Base-by-base conservation (phyloP, 2,888 invertebrate species). In the Cyaniris semiargus region DNA sequence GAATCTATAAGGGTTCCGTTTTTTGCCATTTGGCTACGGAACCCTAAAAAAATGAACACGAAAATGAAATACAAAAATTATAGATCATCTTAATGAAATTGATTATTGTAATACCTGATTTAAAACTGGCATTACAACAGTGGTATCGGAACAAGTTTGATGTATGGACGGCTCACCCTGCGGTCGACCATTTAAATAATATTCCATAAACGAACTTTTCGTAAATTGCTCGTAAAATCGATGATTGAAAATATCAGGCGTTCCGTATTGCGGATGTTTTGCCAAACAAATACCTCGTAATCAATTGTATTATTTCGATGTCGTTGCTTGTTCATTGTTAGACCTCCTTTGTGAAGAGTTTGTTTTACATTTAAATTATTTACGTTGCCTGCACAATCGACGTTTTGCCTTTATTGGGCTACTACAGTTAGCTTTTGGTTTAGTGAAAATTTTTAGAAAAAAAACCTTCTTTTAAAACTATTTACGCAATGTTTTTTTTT, bases 271-370 rank as follows among this genome's bases (percentile, higher is more conserved):
- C 85, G 86, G 86, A 88, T 87, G 86, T 87, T 86, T 82, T 83
- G 79, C 79, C 84, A 86, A 87, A 88, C 87, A 89, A 87, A 89
- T 88, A 84, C 84, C 84, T 83, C 80, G 86, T 87, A 87, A 89
- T 90, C 87, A 89, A 88, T 88, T 84, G 85, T 85, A 87, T 89
- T 87, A 86, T 89, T 87, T 86, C 83, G 83, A 83, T 85, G 85
- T 82, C 82, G 82, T 81, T 81, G 80, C 80, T 80, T 82, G 81
- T 82, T 83, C 75, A 72, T 66, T 78, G 75, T 78, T 44, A 71
- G 76, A 44, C 70, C 56, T 31, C 23, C 71, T 71, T 58, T 56
- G 48, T 58, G 56, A 72, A 76, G 76, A 27, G 74, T 72, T 72
- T 72, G 72, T 44, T 44, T 72, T 21, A 18, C 44, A 21, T 74